Evolutionary conservation across 2,888 invertebrate genomes (phyloP), one percentile per base, ranked within the genome.

Genomic region (Cantharis lateralis): DNA sequence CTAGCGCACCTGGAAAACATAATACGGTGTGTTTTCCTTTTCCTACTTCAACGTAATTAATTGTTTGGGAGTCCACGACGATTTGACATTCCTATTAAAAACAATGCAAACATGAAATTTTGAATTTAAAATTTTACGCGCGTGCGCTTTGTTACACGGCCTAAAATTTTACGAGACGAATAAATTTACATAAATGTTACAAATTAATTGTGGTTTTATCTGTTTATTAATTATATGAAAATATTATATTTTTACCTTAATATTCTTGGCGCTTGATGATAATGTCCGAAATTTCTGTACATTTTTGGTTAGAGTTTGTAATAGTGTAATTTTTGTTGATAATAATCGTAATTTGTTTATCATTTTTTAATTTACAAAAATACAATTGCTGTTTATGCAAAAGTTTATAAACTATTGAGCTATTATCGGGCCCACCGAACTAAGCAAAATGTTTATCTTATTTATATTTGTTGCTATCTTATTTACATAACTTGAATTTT

Each of bases 1-100:
- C 96, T 28, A 96, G 85, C 0, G 95, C 94, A 62, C 96, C 96
- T 0, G 96, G 96, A 85, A 96, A 89, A 77, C 95, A 91, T 4
- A 97, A 87, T 0, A 96, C 86, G 80, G 88, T 90, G 85, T 89
- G 91, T 32, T 88, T 87, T 48, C 94, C 94, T 80, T 85, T 88
- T 13, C 94, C 94, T 62, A 90, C 89, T 85, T 90, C 90, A 3
- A 92, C 88, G 85, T 92, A 93, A 85, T 94, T 93, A 72, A 94
- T 90, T 16, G 90, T 87, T 61, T 90, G 84, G 10, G 90, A 90
- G 76, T 90, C 90, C 0, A 96, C 90, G 81, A 90, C 89, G 15
- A 94, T 88, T 87, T 91, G 93, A 20, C 90, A 86, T 86, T 94
- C 94, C 93, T 93, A 18, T 26, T 9, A 48, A 48, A 48, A 48